These are phyloP conservation scores for Drosophila triauraria DNA, from an alignment of 1,140 invertebrate species.

Conservation along the genomic window DNA sequence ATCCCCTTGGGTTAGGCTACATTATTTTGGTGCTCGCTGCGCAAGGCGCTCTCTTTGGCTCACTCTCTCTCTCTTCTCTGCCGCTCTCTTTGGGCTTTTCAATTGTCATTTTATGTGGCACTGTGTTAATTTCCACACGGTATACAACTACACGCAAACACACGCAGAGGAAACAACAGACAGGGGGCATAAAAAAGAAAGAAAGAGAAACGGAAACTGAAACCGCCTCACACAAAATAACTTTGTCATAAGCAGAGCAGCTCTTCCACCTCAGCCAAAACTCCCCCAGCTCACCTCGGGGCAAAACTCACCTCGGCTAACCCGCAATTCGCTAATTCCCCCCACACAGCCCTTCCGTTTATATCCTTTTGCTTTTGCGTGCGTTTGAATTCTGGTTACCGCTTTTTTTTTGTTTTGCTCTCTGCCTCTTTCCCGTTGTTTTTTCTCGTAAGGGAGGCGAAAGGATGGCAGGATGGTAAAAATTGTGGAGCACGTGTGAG, in stretches of 20 bases:
- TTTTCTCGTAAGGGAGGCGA: conserved; percentile 3
- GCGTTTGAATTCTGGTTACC: conserved; percentile 58
- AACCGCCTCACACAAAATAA: conserved; percentile 47
- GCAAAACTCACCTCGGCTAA: conserved; percentile 15
- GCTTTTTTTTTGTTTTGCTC: conserved; percentile 36
- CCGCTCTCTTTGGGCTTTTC: conserved; percentile 41
- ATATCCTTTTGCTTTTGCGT: conserved; percentile 45
- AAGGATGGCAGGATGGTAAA: not conserved
- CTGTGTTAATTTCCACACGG: conserved; percentile 79
- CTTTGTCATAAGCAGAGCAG: conserved; percentile 40
- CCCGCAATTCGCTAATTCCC: conserved; percentile 6
- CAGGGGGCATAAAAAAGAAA: conserved; percentile 1
- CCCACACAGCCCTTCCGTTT: conserved; percentile 9
- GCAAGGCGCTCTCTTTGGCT: conserved; percentile 41
- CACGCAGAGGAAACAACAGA: conserved; percentile 11
- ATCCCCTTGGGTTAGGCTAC: conserved; percentile 50
- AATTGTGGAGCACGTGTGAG: conserved; percentile 6
- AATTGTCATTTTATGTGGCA: conserved; percentile 74
- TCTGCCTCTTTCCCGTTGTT: conserved; percentile 16
- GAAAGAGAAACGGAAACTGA: conserved; percentile 9
- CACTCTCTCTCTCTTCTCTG: conserved; percentile 1
- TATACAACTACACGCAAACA: conserved; percentile 38
- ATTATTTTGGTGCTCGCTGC: conserved; percentile 58
- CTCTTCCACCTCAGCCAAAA: conserved; percentile 6
- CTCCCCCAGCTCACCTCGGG: conserved; percentile 13